Percentiles rank a stretch among this genome's conserved stretches.
These are phyloP conservation scores for Trichogramma pretiosum DNA, from an alignment of 1,140 invertebrate species.

Conservation along the genomic window DNA sequence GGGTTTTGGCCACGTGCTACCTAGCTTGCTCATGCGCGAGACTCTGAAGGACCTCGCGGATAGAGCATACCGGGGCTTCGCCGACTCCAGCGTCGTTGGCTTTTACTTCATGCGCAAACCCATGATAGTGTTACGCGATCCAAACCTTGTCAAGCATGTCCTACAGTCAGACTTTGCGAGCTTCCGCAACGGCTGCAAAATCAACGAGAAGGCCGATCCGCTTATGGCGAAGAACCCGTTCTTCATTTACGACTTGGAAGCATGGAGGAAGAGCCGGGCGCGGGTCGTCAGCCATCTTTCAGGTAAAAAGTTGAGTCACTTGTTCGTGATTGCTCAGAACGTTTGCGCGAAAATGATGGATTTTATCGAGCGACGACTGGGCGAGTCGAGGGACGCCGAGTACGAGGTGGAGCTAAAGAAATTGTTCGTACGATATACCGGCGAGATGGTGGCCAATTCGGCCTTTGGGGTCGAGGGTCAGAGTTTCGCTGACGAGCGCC, in stretches of 20 bases:
- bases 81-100: slow-evolving; percentile 24
- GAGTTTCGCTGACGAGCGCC: slow-evolving; percentile 16
- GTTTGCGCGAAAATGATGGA: background rate
- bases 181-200: slow-evolving; percentile 19
- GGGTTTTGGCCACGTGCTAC: slow-evolving; percentile 25
- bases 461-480: slow-evolving; percentile 40
- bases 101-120: slow-evolving; percentile 23
- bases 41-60: slow-evolving; percentile 9
- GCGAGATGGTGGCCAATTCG: slow-evolving; percentile 42
- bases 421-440: slow-evolving; percentile 38
- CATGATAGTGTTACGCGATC: slow-evolving; percentile 27
- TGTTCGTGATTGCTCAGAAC: background rate
- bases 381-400: background rate
- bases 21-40: slow-evolving; percentile 7
- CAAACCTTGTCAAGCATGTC: slow-evolving; percentile 26
- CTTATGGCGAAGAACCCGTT: slow-evolving; percentile 26
- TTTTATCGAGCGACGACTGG: background rate
- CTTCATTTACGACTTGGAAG: slow-evolving; percentile 22
- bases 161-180: slow-evolving; percentile 29
- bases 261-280: slow-evolving; percentile 10
- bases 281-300: background rate
- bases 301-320: background rate
- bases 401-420: slow-evolving; percentile 29
- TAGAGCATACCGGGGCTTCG: slow-evolving; percentile 15
- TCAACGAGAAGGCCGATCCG: slow-evolving; percentile 17